A percentile compares a stretch with the other conserved stretches of the same genome.
phyloP scores from a whole-genome alignment of 2,797 vertebrate genomes.

The Sebastes taczanowskii region DNA sequence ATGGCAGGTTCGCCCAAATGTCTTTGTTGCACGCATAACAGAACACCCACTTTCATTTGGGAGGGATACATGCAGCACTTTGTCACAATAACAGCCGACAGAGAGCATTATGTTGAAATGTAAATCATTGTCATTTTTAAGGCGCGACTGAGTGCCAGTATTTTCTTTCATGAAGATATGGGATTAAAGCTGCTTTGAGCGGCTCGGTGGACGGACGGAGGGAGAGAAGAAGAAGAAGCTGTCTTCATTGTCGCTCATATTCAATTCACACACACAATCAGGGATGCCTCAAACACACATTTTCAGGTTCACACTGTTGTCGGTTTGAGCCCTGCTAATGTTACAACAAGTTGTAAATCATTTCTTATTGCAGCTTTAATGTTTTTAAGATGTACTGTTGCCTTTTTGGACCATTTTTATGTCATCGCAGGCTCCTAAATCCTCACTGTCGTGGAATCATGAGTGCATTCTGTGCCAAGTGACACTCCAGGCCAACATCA shows the following conservation, averaged over 20 bases:
- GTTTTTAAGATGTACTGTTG: neutral
- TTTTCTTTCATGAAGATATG: constrained; percentile 35
- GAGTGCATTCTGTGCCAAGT: neutral
- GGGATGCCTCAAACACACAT: neutral
- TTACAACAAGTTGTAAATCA: constrained; percentile 1
- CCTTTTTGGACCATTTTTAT: neutral
- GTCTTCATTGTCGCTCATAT: constrained; percentile 27
- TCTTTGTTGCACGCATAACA: constrained; percentile 66
- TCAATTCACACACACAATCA: neutral
- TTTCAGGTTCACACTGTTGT: neutral
- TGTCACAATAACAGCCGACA: constrained; percentile 62
- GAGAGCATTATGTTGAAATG: constrained; percentile 66
- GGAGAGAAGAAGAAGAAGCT: constrained; percentile 5
- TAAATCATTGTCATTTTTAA: constrained; percentile 74
- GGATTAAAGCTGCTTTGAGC: constrained; percentile 62
- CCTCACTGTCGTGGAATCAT: neutral
- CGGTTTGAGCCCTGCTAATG: neutral
- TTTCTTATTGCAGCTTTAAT: neutral
- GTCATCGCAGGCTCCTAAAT: neutral
- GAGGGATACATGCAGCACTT: constrained; percentile 48
- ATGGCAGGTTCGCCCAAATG: constrained; percentile 68
- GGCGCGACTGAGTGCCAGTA: constrained; percentile 38
- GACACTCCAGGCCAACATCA: constrained; percentile 47
- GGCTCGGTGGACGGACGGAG: constrained; percentile 17
- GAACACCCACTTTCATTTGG: constrained; percentile 69